Evolutionary conservation across 2,888 invertebrate species (phyloP).

Genomic region (Busseola fusca): DNA sequence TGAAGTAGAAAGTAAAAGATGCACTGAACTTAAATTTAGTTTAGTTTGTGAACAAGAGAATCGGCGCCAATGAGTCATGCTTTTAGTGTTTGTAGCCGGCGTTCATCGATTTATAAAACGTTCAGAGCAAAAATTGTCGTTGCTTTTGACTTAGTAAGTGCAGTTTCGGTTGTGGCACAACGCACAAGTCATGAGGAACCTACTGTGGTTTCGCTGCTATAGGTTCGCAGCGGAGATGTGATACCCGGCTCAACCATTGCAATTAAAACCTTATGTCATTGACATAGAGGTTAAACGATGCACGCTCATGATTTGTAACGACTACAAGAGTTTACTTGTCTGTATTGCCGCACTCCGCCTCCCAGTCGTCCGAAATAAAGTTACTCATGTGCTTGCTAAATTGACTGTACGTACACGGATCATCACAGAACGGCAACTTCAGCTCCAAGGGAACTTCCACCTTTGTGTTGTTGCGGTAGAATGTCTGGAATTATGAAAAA

Average conservation of each 20-base stretch:
- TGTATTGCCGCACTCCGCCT: slow-evolving; percentile 89
- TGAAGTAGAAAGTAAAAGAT: no score
- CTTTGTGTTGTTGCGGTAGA: slow-evolving; percentile 91
- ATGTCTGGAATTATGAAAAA: slow-evolving; percentile 83
- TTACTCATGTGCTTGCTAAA: slow-evolving; percentile 88
- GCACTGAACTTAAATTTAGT: no score
- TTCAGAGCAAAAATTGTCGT: no score
- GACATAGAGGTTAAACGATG: background rate
- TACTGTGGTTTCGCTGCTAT: no score
- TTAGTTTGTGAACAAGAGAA: no score
- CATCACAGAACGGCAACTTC: slow-evolving; percentile 90
- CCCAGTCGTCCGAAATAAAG: slow-evolving; percentile 91
- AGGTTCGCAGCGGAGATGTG: no score
- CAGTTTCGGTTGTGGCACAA: no score
- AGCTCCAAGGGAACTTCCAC: slow-evolving; percentile 89
- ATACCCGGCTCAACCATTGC: slow-evolving; percentile 1
- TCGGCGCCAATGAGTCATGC: no score
- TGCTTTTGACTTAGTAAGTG: no score
- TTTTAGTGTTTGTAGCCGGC: no score
- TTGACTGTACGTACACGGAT: slow-evolving; percentile 89
- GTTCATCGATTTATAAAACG: no score
- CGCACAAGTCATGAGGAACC: no score
- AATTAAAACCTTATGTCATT: slow-evolving; percentile 4
- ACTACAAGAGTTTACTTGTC: slow-evolving; percentile 37
- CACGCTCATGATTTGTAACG: background rate